Conservation (phyloP, 2,113 vertebrate species). For the Nothobranchius furzeri region DNA sequence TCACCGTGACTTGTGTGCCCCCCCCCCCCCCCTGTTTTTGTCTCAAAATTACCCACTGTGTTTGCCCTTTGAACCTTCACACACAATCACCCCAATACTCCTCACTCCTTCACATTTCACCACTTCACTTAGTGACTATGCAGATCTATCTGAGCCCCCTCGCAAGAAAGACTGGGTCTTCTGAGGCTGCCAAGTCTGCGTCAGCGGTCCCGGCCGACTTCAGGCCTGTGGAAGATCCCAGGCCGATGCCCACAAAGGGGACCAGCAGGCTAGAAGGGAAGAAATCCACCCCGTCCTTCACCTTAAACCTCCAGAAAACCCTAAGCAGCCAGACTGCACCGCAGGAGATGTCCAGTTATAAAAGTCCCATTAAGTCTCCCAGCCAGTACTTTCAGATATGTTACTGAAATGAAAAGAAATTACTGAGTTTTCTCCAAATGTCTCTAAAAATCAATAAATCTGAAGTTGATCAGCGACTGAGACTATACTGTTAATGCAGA, state of each 20-base stretch:
- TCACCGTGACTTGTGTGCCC: slow-evolving; percentile 65
- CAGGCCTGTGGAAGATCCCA: slow-evolving; percentile 14
- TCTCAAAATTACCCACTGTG: not conserved
- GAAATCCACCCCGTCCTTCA: slow-evolving; percentile 66
- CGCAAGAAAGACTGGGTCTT: slow-evolving; percentile 81
- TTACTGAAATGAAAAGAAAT: slow-evolving; percentile 51
- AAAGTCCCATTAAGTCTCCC: slow-evolving; percentile 81
- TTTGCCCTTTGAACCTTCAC: not conserved
- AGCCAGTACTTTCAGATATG: slow-evolving; percentile 86
- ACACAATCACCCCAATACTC: not conserved
- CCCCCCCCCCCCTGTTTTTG: not conserved
- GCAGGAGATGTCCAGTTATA: slow-evolving; percentile 76
- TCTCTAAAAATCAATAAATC: not conserved
- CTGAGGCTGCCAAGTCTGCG: slow-evolving; percentile 62
- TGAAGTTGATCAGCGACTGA: not conserved
- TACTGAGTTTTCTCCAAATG: not conserved
- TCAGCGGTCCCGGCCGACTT: slow-evolving; percentile 58
- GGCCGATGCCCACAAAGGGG: slow-evolving; percentile 11
- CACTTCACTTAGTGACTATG: slow-evolving; percentile 82
- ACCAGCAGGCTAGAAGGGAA: slow-evolving; percentile 21
- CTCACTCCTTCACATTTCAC: slow-evolving; percentile 52
- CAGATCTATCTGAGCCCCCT: slow-evolving; percentile 84
- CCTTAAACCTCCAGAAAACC: slow-evolving; percentile 78
- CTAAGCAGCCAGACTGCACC: slow-evolving; percentile 66
- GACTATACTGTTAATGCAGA: not conserved